Percentiles rank a stretch among this genome's conserved stretches.
Conservation (phyloP, 2,888 invertebrate genomes). For the Mechanitis mazaeus region DNA sequence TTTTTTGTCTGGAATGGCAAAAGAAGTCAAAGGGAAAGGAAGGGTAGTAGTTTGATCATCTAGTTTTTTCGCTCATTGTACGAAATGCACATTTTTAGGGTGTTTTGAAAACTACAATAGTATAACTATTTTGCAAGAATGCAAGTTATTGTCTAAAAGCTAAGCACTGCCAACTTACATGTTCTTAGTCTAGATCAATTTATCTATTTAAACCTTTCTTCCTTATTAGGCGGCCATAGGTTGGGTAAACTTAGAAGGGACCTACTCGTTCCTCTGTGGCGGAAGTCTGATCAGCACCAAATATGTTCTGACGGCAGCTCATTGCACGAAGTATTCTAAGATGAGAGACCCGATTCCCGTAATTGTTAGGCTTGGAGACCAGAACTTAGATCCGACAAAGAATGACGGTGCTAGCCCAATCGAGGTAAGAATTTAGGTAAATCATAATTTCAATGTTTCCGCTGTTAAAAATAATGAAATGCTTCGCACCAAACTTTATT, state of each 20-base stretch:
- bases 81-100: neutral
- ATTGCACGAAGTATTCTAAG: constrained; percentile 39
- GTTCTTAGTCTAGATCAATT: too few relatives aligned
- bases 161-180: too few relatives aligned
- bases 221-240: constrained; percentile 44
- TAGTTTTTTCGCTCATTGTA: too few relatives aligned
- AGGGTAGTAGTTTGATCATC: too few relatives aligned
- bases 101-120: neutral
- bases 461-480: too few relatives aligned
- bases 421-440: constrained; percentile 43
- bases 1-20: too few relatives aligned
- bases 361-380: constrained; percentile 76
- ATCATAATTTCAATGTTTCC: too few relatives aligned
- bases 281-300: constrained; percentile 80
- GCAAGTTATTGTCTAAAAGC: too few relatives aligned
- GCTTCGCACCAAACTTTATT: too few relatives aligned
- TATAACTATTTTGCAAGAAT: too few relatives aligned
- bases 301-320: constrained; percentile 82
- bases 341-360: constrained; percentile 54
- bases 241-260: constrained; percentile 30
- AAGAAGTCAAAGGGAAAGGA: too few relatives aligned
- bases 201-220: constrained; percentile 2
- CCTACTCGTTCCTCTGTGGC: constrained; percentile 77
- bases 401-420: constrained; percentile 68
- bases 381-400: constrained; percentile 65